Evolutionary conservation across 2,113 vertebrate species (phyloP), one percentile per base, ranked within the genome.

Genomic region (Brachyhypopomus occidentalis): DNA sequence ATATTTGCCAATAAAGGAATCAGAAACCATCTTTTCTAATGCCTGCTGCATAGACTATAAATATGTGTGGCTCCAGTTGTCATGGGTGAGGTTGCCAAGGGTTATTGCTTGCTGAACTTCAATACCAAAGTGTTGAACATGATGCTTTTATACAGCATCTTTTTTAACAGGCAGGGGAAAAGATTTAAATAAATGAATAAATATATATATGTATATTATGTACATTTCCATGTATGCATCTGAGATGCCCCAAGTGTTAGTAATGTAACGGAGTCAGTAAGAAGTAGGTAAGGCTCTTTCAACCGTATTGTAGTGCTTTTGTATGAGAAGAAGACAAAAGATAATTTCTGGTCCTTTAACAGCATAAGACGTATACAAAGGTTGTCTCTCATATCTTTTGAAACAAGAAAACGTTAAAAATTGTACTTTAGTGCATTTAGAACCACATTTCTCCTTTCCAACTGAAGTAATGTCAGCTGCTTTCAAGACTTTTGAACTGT

Each of bases 121-220:
- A 85, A 90, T 86, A 90, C 91, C 90, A 92, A 92, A 93, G 91
- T 86, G 80, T 85, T 85, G 64, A 84, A 75, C 69, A 78, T 78
- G 66, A 70, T 81, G 66, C 55, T 73, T 81, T 81, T 76, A 69
- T 75, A 81, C 73, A 75, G 72, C 72, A 70, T 60, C 72, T 81
- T 81, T 81, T 64, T 75, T 75, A 69, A 74, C 25, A 75, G 41
- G 71, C 62, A 56, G 79, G 23, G 75, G 64, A 81, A 70, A 38
- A 41, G 23, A 52, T 12, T 52, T 52, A 52, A 52, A 52, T 52
- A 41, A 70, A 62, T 52, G 38, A 38, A 66, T 41, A 72, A 72
- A 52, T n/a, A 73, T 63, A 70, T 75, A 63, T 34, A 82, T 82
- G 79, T 84, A 73, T 78, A 77, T 81, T 78, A 64, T 78, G 67